A percentile compares a stretch with the other conserved stretches of the same genome.
These are phyloP conservation scores for Formica aserva DNA, from an alignment of 2,888 invertebrate species.

Conservation along the genomic window DNA sequence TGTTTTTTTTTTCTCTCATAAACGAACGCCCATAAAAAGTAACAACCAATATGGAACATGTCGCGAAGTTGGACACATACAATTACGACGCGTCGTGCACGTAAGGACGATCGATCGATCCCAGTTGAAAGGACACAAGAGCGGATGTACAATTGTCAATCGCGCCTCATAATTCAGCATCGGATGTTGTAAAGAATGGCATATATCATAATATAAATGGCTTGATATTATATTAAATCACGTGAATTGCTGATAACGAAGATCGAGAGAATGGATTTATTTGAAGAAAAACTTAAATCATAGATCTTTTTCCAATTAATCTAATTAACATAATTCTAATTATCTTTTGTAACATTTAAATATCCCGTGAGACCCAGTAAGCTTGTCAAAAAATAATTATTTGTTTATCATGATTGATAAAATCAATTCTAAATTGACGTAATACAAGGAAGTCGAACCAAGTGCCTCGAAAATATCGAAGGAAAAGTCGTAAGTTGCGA, in stretches of 20 bases:
- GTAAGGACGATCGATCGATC: constrained; percentile 19
- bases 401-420: constrained; percentile 16
- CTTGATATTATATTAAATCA: constrained; percentile 9
- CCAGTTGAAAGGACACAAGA: background rate
- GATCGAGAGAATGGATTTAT: background rate
- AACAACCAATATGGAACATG: constrained; percentile 24
- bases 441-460: background rate
- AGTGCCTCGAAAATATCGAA: constrained; percentile 3
- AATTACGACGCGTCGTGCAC: constrained; percentile 43
- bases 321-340: background rate
- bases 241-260: background rate
- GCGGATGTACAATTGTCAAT: constrained; percentile 44
- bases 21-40: constrained; percentile 31
- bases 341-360: background rate
- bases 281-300: background rate
- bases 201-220: background rate
- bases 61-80: constrained; percentile 5
- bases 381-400: background rate
- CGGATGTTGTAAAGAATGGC: constrained; percentile 8
- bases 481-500: background rate
- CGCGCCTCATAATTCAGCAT: background rate
- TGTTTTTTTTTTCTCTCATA: background rate
- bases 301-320: background rate
- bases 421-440: constrained; percentile 6
- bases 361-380: background rate